Evolutionary conservation across 2,113 vertebrate species (phyloP).

Genomic region (Hippolais icterina): DNA sequence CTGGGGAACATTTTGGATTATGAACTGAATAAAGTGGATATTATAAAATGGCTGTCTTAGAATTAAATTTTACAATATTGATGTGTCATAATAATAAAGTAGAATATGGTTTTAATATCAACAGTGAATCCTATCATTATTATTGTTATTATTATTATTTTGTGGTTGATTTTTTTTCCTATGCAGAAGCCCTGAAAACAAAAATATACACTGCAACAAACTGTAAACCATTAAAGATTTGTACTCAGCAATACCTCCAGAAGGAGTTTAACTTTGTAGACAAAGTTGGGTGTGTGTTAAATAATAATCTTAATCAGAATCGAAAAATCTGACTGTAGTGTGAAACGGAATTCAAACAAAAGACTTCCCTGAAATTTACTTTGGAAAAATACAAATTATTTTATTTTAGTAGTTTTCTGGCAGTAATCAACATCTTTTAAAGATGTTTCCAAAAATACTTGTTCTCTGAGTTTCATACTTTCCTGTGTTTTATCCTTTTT

Average conservation of each 20-base stretch:
- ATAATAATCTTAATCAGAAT: background rate
- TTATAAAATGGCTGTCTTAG: constrained; percentile 40
- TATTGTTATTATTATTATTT: background rate
- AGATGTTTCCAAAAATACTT: background rate
- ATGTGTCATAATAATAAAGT: constrained; percentile 32
- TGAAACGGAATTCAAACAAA: background rate
- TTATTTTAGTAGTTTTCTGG: background rate
- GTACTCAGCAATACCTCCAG: background rate
- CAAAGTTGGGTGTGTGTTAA: background rate
- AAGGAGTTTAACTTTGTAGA: background rate
- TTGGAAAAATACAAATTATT: background rate
- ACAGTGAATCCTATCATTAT: background rate
- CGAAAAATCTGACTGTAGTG: background rate
- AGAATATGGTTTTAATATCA: constrained; percentile 25
- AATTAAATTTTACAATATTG: constrained; percentile 25
- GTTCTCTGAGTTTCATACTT: background rate
- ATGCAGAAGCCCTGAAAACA: background rate
- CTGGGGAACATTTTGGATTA: background rate
- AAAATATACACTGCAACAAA: background rate
- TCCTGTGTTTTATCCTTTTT: background rate
- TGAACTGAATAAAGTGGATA: background rate
- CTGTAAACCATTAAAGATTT: background rate
- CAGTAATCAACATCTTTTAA: background rate
- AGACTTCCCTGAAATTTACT: background rate
- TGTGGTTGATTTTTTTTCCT: background rate